phyloP scores from a whole-genome alignment of 2,888 invertebrate species.

The Hirtodrosophila trivittata region DNA sequence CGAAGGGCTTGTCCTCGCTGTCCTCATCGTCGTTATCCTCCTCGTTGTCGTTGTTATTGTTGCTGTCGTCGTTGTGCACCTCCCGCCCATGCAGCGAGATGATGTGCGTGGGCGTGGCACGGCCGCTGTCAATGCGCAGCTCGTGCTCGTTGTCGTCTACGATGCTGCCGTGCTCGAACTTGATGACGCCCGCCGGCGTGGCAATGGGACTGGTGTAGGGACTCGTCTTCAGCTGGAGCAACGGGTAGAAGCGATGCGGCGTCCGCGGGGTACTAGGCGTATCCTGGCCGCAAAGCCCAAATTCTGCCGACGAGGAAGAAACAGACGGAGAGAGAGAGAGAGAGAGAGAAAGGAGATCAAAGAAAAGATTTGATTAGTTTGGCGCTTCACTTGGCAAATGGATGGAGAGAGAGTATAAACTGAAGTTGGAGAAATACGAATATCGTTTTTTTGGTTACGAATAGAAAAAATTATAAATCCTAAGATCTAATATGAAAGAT shows the following conservation, averaged over 20 bases:
- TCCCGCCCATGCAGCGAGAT: slow-evolving; percentile 37
- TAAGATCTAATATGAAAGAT: slow-evolving; percentile 40
- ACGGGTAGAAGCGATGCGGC: slow-evolving; percentile 59
- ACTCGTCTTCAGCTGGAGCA: slow-evolving; percentile 76
- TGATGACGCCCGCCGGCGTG: slow-evolving; percentile 69
- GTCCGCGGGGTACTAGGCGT: slow-evolving; percentile 15
- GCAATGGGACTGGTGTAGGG: slow-evolving; percentile 79
- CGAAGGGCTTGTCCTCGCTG: slow-evolving; percentile 78
- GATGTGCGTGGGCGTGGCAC: slow-evolving; percentile 55
- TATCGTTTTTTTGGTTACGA: slow-evolving; percentile 4
- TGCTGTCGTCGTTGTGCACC: slow-evolving; percentile 37
- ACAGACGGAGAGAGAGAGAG: not conserved
- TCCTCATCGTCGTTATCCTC: slow-evolving; percentile 49
- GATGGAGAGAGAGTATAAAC: no score
- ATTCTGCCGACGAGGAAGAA: no score
- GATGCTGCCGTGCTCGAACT: slow-evolving; percentile 71
- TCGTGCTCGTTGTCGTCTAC: slow-evolving; percentile 70
- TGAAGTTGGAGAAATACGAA: not conserved
- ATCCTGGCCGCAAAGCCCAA: slow-evolving; percentile 40
- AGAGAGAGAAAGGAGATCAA: slow-evolving; percentile 30
- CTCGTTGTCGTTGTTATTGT: slow-evolving; percentile 48
- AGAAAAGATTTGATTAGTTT: slow-evolving; percentile 12
- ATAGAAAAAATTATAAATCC: slow-evolving; percentile 42
- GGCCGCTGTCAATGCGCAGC: slow-evolving; percentile 64
- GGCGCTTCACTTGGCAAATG: not conserved